Conservation (phyloP, 2,888 invertebrate genomes). For the Drosophila barbarae region DNA sequence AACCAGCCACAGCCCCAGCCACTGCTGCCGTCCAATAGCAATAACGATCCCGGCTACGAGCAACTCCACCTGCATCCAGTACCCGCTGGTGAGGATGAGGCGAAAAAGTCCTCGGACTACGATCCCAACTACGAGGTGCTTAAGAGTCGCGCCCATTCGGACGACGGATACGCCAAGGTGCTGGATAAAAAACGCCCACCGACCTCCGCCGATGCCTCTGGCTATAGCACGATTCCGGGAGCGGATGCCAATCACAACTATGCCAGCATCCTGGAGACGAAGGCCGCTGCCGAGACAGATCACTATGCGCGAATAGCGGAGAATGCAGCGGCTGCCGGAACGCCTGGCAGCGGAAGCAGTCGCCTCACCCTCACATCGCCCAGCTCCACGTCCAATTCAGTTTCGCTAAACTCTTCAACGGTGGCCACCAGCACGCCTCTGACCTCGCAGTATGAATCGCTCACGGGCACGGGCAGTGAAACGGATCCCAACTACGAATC, state of each 20-base stretch:
- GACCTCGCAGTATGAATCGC: conserved; percentile 89
- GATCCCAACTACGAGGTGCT: conserved; percentile 92
- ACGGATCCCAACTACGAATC: conserved; percentile 92
- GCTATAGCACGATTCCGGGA: conserved; percentile 78
- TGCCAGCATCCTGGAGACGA: conserved; percentile 79
- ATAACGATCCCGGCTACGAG: conserved; percentile 88
- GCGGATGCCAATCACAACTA: conserved; percentile 75
- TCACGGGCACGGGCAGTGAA: conserved; percentile 88
- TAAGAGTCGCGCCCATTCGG: conserved; percentile 78
- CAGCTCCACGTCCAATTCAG: conserved; percentile 43
- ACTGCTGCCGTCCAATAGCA: conserved; percentile 76
- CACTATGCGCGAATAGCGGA: conserved; percentile 75
- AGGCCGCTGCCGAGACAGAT: conserved; percentile 64
- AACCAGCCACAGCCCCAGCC: conserved; percentile 73
- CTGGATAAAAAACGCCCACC: conserved; percentile 73
- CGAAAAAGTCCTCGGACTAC: conserved; percentile 80
- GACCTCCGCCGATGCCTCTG: conserved; percentile 60
- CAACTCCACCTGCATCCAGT: conserved; percentile 80
- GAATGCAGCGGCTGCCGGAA: conserved; percentile 25
- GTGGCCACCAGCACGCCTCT: conserved; percentile 78
- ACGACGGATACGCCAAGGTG: conserved; percentile 80
- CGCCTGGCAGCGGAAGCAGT: conserved; percentile 31
- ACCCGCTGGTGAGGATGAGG: conserved; percentile 52
- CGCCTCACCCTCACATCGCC: conserved; percentile 63
- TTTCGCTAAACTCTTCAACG: conserved; percentile 66